phyloP scores from a whole-genome alignment of 2,797 vertebrate genomes.

The Glossophaga mutica region DNA sequence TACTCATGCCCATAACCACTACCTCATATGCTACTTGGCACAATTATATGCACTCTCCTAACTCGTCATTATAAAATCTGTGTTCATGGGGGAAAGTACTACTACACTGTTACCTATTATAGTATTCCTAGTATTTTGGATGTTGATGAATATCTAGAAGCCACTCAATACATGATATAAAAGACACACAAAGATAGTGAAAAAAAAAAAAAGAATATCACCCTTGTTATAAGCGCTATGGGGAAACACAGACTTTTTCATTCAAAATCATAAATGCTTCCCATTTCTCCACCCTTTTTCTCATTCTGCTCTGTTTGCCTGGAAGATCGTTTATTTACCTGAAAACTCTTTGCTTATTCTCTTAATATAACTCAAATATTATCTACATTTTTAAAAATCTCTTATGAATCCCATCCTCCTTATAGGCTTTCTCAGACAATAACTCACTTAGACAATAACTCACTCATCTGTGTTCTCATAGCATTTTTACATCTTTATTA shows the following conservation, averaged over 20 bases:
- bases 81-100: not conserved
- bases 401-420: not conserved
- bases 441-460: not conserved
- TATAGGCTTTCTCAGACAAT: constrained; percentile 14
- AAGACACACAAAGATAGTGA: not conserved
- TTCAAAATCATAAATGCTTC: constrained; percentile 18
- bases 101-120: not conserved
- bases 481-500: not conserved
- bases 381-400: not conserved
- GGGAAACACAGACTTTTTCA: not conserved
- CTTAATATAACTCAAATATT: constrained; percentile 11
- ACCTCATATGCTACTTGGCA: not conserved
- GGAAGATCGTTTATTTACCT: constrained; percentile 4
- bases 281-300: not conserved
- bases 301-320: not conserved
- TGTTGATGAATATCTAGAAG: constrained; percentile 26
- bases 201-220: not conserved
- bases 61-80: not conserved
- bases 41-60: not conserved
- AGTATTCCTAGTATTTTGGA: not conserved
- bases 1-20: not conserved
- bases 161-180: not conserved
- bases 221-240: not conserved
- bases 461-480: not conserved
- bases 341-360: constrained; percentile 2